These are phyloP conservation scores for Asbolus verrucosus DNA, from an alignment of 1,140 invertebrate species.

Conservation along the genomic window DNA sequence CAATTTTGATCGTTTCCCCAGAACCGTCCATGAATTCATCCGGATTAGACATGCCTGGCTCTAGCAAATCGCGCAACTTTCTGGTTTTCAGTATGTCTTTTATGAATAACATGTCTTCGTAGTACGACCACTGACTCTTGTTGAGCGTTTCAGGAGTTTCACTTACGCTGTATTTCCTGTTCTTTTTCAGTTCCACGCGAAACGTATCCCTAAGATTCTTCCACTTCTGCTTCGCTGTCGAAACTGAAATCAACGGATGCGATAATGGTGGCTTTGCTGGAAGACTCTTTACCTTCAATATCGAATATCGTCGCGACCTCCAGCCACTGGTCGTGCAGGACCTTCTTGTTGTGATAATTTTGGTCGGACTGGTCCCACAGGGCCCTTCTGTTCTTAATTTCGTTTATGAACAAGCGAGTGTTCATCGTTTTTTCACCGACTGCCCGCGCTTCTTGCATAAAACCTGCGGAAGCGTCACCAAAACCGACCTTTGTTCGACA, in stretches of 20 bases:
- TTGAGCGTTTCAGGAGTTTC: neutral
- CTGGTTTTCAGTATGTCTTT: neutral
- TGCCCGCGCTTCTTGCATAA: no score
- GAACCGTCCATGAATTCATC: neutral
- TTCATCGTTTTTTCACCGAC: conserved; percentile 64
- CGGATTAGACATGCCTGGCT: no score
- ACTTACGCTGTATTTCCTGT: neutral
- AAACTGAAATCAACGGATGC: no score
- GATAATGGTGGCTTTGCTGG: no score
- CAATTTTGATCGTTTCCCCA: conserved; percentile 11
- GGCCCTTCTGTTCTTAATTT: conserved; percentile 65
- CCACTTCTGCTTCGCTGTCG: conserved; percentile 65
- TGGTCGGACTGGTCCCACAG: conserved; percentile 66
- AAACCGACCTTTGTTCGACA: conserved; percentile 20
- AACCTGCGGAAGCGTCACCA: no score
- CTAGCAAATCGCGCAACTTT: no score
- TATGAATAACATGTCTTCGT: conserved; percentile 41
- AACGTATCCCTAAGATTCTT: conserved; percentile 67
- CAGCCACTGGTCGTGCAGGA: conserved; percentile 66
- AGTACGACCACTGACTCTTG: conserved; percentile 17
- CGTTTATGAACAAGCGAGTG: conserved; percentile 64
- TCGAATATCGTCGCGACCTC: conserved; percentile 66
- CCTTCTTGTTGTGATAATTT: conserved; percentile 66
- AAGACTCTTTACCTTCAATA: conserved; percentile 64
- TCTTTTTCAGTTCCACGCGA: conserved; percentile 66